Evolutionary conservation across 2,797 vertebrate species (phyloP).

Genomic region (Ctenosaura bakeri): DNA sequence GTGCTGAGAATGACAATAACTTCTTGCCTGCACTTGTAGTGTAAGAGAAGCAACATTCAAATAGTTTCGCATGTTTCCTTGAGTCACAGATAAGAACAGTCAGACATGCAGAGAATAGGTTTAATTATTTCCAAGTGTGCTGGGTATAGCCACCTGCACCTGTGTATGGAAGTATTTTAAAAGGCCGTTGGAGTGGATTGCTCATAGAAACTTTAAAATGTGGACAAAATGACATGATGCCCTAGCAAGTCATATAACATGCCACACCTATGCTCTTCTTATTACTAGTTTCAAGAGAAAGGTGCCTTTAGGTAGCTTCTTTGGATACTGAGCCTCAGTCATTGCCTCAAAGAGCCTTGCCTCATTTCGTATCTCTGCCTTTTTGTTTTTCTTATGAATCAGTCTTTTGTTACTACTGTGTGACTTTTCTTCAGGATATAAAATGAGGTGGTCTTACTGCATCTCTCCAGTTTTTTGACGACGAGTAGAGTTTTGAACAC

Average conservation of each 20-base stretch:
- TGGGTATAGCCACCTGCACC: background rate
- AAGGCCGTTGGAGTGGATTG: slow-evolving; percentile 21
- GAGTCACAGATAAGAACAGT: slow-evolving; percentile 43
- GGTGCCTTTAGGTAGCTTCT: background rate
- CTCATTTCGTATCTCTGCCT: slow-evolving; percentile 37
- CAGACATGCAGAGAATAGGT: slow-evolving; percentile 9
- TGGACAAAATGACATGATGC: slow-evolving; percentile 23
- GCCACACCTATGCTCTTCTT: background rate
- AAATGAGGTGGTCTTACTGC: slow-evolving; percentile 1
- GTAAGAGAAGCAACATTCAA: slow-evolving; percentile 53
- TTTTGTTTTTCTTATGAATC: slow-evolving; percentile 48
- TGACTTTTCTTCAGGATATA: background rate
- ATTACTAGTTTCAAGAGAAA: slow-evolving; percentile 9
- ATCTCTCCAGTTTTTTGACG: background rate
- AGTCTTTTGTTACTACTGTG: slow-evolving; percentile 48
- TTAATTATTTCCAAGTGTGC: slow-evolving; percentile 19
- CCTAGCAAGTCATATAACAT: background rate
- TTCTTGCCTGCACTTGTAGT: slow-evolving; percentile 52
- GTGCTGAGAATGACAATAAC: slow-evolving; percentile 74
- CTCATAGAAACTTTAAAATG: slow-evolving; percentile 13
- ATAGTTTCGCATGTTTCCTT: slow-evolving; percentile 50
- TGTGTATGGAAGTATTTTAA: slow-evolving; percentile 10
- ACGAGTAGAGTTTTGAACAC: background rate
- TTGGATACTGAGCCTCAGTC: slow-evolving; percentile 25
- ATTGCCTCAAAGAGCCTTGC: slow-evolving; percentile 47